A percentile compares a stretch with the other conserved stretches of the same genome.
phyloP scores from a whole-genome alignment of 1,140 invertebrate genomes.

The Orchesella cincta region DNA sequence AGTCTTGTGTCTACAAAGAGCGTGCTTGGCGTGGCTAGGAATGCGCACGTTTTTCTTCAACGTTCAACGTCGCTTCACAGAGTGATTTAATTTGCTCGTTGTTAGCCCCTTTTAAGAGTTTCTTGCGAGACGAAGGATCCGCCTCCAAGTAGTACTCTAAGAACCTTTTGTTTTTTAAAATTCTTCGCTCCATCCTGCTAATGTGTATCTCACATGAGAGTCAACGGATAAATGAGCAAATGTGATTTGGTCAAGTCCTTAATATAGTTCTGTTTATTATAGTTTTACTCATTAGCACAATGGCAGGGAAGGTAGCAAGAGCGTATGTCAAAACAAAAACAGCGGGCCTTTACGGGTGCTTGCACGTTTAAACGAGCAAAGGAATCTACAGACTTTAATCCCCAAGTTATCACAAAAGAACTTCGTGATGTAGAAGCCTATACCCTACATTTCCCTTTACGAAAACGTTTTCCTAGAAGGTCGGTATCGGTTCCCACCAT shows the following conservation, averaged over 20 bases:
- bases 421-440: background rate
- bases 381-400: background rate
- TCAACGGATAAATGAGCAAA: background rate
- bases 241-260: too few relatives aligned
- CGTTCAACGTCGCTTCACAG: slow-evolving; percentile 33
- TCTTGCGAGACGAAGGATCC: background rate
- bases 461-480: background rate
- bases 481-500: background rate
- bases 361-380: background rate
- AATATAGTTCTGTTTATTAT: background rate
- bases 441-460: background rate
- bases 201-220: background rate
- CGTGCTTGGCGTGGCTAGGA: background rate
- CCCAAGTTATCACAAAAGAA: background rate
- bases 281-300: background rate
- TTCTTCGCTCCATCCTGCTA: background rate
- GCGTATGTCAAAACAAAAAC: background rate
- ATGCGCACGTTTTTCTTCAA: slow-evolving; percentile 32
- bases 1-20: background rate
- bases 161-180: background rate
- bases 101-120: slow-evolving; percentile 18
- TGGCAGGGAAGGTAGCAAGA: too few relatives aligned
- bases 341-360: background rate
- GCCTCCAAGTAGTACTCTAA: background rate
- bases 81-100: slow-evolving; percentile 30